phyloP scores from a whole-genome alignment of 2,113 vertebrate genomes.

The Leptobrachium leishanense region DNA sequence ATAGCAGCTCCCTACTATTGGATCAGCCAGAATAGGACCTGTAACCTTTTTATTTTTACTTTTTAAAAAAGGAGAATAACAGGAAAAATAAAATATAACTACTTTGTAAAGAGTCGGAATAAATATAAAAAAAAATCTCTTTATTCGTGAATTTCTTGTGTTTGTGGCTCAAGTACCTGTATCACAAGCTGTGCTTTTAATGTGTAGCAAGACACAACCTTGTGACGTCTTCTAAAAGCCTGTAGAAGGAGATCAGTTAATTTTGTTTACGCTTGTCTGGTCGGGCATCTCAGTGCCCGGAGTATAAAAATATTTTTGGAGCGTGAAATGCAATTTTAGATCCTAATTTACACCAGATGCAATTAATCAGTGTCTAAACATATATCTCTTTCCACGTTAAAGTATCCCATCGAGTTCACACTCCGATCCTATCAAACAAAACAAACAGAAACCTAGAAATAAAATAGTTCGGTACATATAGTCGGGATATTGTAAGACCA shows the following conservation, averaged over 20 bases:
- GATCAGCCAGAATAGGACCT: too few relatives aligned
- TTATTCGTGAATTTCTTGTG: too few relatives aligned
- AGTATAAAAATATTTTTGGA: not conserved
- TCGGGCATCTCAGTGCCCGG: slow-evolving; percentile 15
- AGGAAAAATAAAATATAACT: too few relatives aligned
- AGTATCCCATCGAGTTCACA: slow-evolving; percentile 24
- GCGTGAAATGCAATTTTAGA: slow-evolving; percentile 27
- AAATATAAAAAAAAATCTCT: too few relatives aligned
- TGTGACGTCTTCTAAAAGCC: slow-evolving; percentile 1
- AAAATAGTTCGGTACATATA: not conserved
- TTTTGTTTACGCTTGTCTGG: slow-evolving; percentile 28
- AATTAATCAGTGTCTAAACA: slow-evolving; percentile 34
- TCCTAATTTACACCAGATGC: slow-evolving; percentile 33
- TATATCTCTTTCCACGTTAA: slow-evolving; percentile 6
- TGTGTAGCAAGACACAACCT: slow-evolving; percentile 4
- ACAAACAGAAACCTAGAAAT: too few relatives aligned
- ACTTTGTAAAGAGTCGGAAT: too few relatives aligned
- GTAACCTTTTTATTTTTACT: too few relatives aligned
- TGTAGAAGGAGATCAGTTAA: slow-evolving; percentile 2
- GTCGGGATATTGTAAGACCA: not conserved
- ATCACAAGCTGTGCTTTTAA: too few relatives aligned
- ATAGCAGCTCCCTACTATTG: too few relatives aligned
- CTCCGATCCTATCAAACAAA: slow-evolving; percentile 4
- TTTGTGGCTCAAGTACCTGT: too few relatives aligned
- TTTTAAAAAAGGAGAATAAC: too few relatives aligned